Evolutionary conservation across 2,797 vertebrate genomes (phyloP), one percentile per base, ranked within the genome.

Genomic region (Thunnus albacares): DNA sequence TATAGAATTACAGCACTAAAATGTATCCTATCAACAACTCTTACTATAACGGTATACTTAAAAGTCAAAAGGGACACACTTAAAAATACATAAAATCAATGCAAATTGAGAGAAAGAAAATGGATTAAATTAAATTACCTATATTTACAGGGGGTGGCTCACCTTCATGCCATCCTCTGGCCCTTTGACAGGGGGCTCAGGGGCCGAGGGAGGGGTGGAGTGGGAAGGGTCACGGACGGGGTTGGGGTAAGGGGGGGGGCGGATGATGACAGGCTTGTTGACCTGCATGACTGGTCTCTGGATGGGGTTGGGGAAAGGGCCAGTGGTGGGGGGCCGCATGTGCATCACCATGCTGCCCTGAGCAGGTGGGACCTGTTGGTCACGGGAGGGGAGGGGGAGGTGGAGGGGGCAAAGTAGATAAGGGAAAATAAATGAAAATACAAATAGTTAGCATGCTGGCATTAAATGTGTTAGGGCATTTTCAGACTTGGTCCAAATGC

Each of bases 301-400:
- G 83, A 96, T 96, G 78, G 96, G 96, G 85, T 87, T 96, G 58
- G 96, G 96, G 87, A 96, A 96, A 62, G 95, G 94, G 80, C 96
- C 95, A 5, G 93, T 93, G 89, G 93, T 94, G 82, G 96, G 94
- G 66, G 96, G 95, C 2, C 96, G 94, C 94, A 96, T 96, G 94
- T 96, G 96, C 96, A 96, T 96, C 87, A 96, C 92, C 96, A 96
- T 95, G 92, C 91, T 95, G 88, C 95, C 95, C 89, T 96, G 96
- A 66, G 92, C 89, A 82, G 93, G 88, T 55, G 94, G 92, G 55
- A 96, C 92, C 95, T 95, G 83, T 62, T 56, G 75, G 76, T 55
- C 49, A 59, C 9, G 17, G 64, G 65, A 28, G 8, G 51, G 55
- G 69, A 11, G 3, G 26, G 22, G 3, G 6, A 10, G 26, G 5